A percentile compares a stretch with the other conserved stretches of the same genome.
Evolutionary conservation across 2,797 vertebrate genomes (phyloP).

Genomic region (Eurystomus glaucurus): DNA sequence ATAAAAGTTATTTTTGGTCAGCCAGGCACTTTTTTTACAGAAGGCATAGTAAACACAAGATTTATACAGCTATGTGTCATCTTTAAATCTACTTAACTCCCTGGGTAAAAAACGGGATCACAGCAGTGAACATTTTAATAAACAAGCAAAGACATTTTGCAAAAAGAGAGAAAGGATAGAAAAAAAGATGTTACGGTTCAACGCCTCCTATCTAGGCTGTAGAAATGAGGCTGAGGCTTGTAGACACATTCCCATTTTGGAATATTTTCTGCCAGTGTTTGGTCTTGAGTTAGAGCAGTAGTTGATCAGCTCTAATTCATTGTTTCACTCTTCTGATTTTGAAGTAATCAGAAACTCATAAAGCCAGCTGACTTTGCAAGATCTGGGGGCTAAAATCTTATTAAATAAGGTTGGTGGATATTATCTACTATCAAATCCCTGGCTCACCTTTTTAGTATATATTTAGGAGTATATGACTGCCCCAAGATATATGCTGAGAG

Average conservation of each 20-base stretch:
- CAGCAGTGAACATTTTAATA: conserved; percentile 70
- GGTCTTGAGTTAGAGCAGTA: background rate
- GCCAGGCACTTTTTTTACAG: background rate
- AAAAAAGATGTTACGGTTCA: conserved; percentile 32
- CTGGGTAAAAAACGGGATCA: conserved; percentile 39
- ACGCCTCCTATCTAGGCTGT: background rate
- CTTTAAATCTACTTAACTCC: conserved; percentile 51
- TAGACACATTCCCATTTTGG: background rate
- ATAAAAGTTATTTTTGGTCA: conserved; percentile 47
- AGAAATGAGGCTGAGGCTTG: background rate
- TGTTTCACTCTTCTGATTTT: conserved; percentile 51
- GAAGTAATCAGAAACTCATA: conserved; percentile 20
- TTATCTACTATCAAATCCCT: conserved; percentile 10
- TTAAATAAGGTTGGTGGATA: conserved; percentile 44
- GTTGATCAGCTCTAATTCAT: conserved; percentile 42
- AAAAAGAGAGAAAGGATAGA: conserved; percentile 6
- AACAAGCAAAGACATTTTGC: conserved; percentile 41
- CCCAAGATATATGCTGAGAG: conserved; percentile 13
- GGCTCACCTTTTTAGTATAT: background rate
- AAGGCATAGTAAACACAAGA: conserved; percentile 30
- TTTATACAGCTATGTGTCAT: conserved; percentile 52
- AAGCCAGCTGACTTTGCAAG: conserved; percentile 48
- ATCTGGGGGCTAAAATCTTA: conserved; percentile 40
- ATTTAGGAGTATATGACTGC: conserved; percentile 28
- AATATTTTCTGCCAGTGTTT: conserved; percentile 32